Evolutionary conservation across 1,140 invertebrate species (phyloP), one percentile per base, ranked within the genome.

Genomic region (Neotoxoptera formosana): DNA sequence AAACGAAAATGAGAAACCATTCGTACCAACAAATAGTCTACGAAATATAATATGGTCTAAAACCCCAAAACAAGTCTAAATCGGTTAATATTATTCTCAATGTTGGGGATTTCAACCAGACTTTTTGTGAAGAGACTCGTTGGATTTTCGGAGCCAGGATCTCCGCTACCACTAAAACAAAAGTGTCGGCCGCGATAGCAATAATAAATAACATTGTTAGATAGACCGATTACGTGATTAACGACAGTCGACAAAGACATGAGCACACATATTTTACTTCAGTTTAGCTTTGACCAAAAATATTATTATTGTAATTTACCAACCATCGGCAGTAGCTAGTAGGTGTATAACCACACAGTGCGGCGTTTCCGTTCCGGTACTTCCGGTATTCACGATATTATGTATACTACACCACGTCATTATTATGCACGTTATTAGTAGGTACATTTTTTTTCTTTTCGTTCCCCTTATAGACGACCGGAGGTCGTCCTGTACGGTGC

Each of bases 351-450:
- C 30, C 47, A 48, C 48, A 45, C 25, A n/a, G 30, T 25, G 20
- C 60, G 7, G 48, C 47, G 67, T 89, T 89, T 83, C 90, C 90
- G 90, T 91, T 91, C 56, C 67, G 30, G 67, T 36, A 83, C 67
- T 91, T 91, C 90, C 90, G 67, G 90, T 91, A 91, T 83, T 83
- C 9, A 53, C 7, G 45, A 84, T 84, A 84, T 84, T 86, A 86
- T 88, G 45, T 87, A 87, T 25, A 48, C 20, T 25, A 48, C 20
- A n/a, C 20, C 47, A 48, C 30, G 36, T 48, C 45, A 48, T 87
- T 88, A 51, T n/a, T 21, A 51, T 51, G 48, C 30, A 51, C 34
- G 48, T 88, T 51, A 51, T 88, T 51, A 88, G 30, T 53, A 45
- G n/a, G n/a, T n/a, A n/a, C n/a, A n/a, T n/a, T 53, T 34, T 23